phyloP scores from a whole-genome alignment of 2,888 invertebrate species.

The Capitulum mitella region DNA sequence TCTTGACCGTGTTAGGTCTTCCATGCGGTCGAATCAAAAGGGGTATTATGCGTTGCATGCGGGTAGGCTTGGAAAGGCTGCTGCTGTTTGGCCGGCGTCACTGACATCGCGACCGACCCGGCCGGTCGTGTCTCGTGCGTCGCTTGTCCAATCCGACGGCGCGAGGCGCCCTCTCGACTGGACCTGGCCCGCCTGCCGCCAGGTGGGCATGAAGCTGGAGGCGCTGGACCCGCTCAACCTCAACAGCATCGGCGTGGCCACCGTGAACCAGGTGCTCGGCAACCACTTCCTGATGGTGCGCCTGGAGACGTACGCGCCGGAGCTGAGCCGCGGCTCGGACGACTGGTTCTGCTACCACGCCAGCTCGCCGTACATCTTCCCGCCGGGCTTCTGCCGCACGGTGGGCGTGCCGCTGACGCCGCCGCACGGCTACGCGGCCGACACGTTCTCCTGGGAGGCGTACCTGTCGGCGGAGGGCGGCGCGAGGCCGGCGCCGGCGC shows the following conservation, averaged over 20 bases:
- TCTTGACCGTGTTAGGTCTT: no score
- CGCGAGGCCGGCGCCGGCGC: slow-evolving; percentile 61
- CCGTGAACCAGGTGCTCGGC: slow-evolving; percentile 68
- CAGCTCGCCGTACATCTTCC: slow-evolving; percentile 88
- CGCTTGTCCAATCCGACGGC: no score
- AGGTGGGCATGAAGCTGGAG: slow-evolving; percentile 89
- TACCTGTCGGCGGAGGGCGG: slow-evolving; percentile 58
- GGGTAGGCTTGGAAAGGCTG: not conserved
- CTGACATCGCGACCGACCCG: not conserved
- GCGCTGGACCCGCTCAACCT: slow-evolving; percentile 94
- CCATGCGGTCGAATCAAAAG: no score
- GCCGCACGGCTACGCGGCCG: slow-evolving; percentile 63
- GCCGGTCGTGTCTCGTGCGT: no score
- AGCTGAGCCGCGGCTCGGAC: slow-evolving; percentile 52
- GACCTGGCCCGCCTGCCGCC: slow-evolving; percentile 46
- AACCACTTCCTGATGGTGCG: slow-evolving; percentile 93
- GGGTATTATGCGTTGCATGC: no score
- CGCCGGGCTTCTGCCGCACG: slow-evolving; percentile 83
- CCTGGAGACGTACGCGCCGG: slow-evolving; percentile 75
- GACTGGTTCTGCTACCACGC: slow-evolving; percentile 98
- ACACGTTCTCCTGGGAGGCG: slow-evolving; percentile 65
- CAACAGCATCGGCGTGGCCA: slow-evolving; percentile 88
- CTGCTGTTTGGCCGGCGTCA: not conserved
- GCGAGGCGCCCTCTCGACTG: no score
- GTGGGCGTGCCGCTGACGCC: slow-evolving; percentile 78